Base-by-base conservation (phyloP, 2,888 invertebrate genomes). In the Parascotia fuliginaria region DNA sequence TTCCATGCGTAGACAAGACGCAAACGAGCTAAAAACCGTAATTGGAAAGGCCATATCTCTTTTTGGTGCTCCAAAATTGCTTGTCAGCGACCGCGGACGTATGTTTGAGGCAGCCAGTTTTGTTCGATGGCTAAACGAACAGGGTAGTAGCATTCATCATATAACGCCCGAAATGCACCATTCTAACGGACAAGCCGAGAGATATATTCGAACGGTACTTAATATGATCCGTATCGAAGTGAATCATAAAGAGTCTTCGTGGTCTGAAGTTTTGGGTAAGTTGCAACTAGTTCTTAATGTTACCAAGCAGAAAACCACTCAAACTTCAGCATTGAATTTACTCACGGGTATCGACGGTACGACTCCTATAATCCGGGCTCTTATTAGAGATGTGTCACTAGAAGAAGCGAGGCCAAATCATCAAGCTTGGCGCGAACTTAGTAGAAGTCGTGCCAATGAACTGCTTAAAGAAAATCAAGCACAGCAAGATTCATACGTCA, bases 91-190 rank as follows among this genome's bases (percentile, higher is more conserved):
- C 29, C 0, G 32, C 1, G 38, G 44, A 0, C 19, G 44, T 5
- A 44, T 44, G 44, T 44, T 44, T 9, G 14, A 38, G 15, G 13
- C 32, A 2, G 1, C 2, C 32, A 14, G 14, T 7, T 32, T 32
- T 9, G 1, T 9, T 1, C 6, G 3, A 6, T 32, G 4, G 4
- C 2, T 36, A 3, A 19, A 1, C 1, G 36, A 22, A 9, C 11
- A 9, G 1, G 36, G 36, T n/a, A 19, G 36, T 11, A 11, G 5
- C n/a, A 16, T n/a, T 3, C 36, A 36, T n/a, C 19, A n/a, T 7
- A 22, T 36, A 1, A 36, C 36, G n/a, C 36, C 36, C 9, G 19
- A 36, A 19, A 36, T 36, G 36, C 36, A 36, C 7, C 5, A 36
- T n/a, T 15, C 36, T 3, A 36, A 36, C 11, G 36, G 36, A 2